Base-by-base conservation (phyloP, 2,797 vertebrate genomes). In the Cyprinella venusta region DNA sequence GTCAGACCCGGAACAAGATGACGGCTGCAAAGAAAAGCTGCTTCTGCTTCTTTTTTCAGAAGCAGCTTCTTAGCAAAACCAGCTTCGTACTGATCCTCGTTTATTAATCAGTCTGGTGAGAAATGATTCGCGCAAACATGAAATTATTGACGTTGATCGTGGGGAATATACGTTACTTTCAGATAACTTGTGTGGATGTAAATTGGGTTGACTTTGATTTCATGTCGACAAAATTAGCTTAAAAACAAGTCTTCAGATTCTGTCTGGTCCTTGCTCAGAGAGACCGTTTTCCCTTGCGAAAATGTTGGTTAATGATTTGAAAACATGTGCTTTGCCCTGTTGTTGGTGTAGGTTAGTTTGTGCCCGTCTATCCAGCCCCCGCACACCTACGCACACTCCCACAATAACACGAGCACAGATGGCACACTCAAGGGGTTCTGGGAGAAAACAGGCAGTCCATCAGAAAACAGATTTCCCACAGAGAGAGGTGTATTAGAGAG, bases 381-480 rank as follows among this genome's bases (percentile, higher is more conserved):
- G 1, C 69, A 76, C 83, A 63, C 83, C 77, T 56, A 84, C 85
- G 18, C 85, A 85, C 30, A 69, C 68, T 85, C 71, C 77, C 74
- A 82, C 85, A 45, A 7, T 18, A 56, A 65, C 83, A 83, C 40
- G 36, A 76, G 64, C 86, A 81, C 74, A 88, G 78, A 88, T 86
- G 87, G 83, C 69, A 71, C 56, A 72, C 81, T 84, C 52, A 61
- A 80, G 65, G 83, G 76, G 70, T 79, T 84, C 67, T 83, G 65
- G 42, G 70, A 76, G 56, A 79, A 76, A 85, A 71, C 79, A 84
- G 76, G 40, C 33, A 72, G 84, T 63, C 45, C 18, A 64, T 81
- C 79, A 77, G 76, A 84, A 87, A 85, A 79, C 86, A 82, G 76
- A 88, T 85, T 85, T 84, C 69, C 74, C 75, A 69, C 54, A 36